phyloP scores from a whole-genome alignment of 2,113 vertebrate genomes.

The Odobenus rosmarus region DNA sequence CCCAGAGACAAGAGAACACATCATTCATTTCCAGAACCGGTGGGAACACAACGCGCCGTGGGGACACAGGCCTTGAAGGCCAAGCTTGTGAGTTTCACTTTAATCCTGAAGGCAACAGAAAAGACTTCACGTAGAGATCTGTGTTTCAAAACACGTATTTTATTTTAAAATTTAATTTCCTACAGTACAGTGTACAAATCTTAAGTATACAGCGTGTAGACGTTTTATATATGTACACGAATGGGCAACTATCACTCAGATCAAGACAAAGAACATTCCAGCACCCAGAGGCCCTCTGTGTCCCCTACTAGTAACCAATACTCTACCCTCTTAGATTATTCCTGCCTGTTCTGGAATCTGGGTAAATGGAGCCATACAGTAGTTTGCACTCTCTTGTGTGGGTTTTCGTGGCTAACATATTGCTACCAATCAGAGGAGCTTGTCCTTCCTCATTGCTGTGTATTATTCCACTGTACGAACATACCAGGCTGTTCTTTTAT shows the following conservation, averaged over 20 bases:
- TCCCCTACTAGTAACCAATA: fast-evolving
- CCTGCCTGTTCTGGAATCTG: not conserved
- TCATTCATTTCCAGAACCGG: no score
- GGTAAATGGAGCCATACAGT: not conserved
- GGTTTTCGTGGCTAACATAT: not conserved
- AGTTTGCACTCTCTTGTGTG: fast-evolving
- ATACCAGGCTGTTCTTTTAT: fast-evolving
- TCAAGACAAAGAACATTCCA: not conserved
- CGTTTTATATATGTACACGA: fast-evolving
- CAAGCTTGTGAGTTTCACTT: not conserved
- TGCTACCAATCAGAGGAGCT: fast-evolving
- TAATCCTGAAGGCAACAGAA: not conserved
- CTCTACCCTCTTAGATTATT: not conserved
- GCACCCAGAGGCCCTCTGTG: not conserved
- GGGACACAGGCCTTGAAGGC: not conserved
- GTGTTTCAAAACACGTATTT: not conserved
- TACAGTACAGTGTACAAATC: fast-evolving
- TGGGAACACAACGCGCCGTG: fast-evolving
- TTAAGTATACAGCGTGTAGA: fast-evolving
- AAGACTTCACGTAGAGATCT: not conserved
- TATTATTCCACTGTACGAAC: fast-evolving
- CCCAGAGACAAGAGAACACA: not conserved
- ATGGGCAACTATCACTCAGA: no score
- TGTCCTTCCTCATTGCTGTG: not conserved
- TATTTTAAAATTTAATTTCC: not conserved